A percentile compares a stretch with the other conserved stretches of the same genome.
Evolutionary conservation across 2,888 invertebrate genomes (phyloP).

Genomic region (Oxyscelio sp.): DNA sequence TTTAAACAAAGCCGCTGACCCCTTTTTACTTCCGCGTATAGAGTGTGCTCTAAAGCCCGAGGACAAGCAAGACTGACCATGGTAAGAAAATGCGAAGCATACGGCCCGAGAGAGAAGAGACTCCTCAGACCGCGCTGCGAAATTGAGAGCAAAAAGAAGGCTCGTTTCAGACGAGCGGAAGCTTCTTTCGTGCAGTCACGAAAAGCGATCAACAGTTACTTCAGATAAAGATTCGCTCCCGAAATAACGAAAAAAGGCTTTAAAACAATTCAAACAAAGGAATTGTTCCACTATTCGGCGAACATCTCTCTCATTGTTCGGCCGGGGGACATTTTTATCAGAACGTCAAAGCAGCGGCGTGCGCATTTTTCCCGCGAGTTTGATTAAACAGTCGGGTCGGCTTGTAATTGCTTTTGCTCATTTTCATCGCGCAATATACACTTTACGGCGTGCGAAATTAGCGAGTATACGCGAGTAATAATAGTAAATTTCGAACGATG

Average conservation of each 20-base stretch:
- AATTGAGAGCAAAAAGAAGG: slow-evolving; percentile 61
- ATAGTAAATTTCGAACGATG: no score
- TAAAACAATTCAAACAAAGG: slow-evolving; percentile 47
- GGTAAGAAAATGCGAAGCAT: slow-evolving; percentile 53
- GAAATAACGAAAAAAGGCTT: slow-evolving; percentile 44
- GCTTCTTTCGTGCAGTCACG: slow-evolving; percentile 59
- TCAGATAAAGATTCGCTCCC: slow-evolving; percentile 39
- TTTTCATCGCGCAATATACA: no score
- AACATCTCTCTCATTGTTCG: slow-evolving; percentile 21
- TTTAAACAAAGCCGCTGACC: slow-evolving; percentile 73
- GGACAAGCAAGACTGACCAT: slow-evolving; percentile 66
- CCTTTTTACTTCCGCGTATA: slow-evolving; percentile 70
- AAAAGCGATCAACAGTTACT: slow-evolving; percentile 69
- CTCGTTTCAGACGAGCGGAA: slow-evolving; percentile 67
- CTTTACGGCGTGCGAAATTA: no score
- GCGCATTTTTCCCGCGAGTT: neutral
- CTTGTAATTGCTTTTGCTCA: no score
- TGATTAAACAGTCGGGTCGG: neutral
- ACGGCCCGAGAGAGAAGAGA: slow-evolving; percentile 18
- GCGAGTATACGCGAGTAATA: no score
- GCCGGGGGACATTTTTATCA: slow-evolving; percentile 17
- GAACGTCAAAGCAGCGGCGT: neutral
- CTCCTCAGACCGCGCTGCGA: slow-evolving; percentile 14
- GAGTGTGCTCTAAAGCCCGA: slow-evolving; percentile 66
- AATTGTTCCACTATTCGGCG: slow-evolving; percentile 6